These are phyloP conservation scores for Luidia sarsii DNA, from an alignment of 53 echinoderm and acorn worm species.

Conservation along the genomic window DNA sequence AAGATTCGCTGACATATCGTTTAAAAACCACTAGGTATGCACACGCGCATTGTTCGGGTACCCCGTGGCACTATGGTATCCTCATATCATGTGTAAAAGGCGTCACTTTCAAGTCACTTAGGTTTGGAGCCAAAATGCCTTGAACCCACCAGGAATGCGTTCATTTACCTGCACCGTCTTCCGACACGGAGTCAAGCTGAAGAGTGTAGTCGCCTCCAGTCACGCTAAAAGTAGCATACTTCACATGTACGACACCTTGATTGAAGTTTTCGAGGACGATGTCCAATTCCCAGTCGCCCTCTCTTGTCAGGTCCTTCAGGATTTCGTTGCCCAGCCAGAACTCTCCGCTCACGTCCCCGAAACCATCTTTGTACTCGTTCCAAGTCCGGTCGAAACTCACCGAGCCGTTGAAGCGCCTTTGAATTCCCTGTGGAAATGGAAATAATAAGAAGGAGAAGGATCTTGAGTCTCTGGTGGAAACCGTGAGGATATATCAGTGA, in stretches of 20 bases:
- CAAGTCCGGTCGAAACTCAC: conserved; percentile 32
- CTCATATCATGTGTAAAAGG: too few species aligned
- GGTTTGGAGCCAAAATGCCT: too few species aligned
- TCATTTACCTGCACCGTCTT: too few species aligned
- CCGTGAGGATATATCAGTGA: too few species aligned
- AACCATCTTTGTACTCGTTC: conserved; percentile 37
- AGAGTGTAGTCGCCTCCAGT: not conserved
- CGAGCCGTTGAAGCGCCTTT: conserved; percentile 35
- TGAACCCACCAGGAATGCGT: too few species aligned
- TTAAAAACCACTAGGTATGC: too few species aligned
- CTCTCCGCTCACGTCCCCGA: conserved; percentile 25
- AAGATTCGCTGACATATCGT: too few species aligned
- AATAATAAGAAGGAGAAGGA: too few species aligned
- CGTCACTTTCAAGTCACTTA: too few species aligned
- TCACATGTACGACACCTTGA: not conserved
- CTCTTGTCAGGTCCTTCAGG: not conserved
- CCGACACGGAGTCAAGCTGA: not conserved
- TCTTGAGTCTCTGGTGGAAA: too few species aligned
- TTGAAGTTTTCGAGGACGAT: not conserved
- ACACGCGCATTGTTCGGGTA: too few species aligned
- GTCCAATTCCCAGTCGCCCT: not conserved
- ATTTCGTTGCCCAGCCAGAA: conserved; percentile 55
- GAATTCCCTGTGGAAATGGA: conserved; percentile 19
- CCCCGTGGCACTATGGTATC: too few species aligned
- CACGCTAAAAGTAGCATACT: conserved; percentile 2